phyloP scores from a whole-genome alignment of 2,113 vertebrate species.

The Tiliqua scincoides region DNA sequence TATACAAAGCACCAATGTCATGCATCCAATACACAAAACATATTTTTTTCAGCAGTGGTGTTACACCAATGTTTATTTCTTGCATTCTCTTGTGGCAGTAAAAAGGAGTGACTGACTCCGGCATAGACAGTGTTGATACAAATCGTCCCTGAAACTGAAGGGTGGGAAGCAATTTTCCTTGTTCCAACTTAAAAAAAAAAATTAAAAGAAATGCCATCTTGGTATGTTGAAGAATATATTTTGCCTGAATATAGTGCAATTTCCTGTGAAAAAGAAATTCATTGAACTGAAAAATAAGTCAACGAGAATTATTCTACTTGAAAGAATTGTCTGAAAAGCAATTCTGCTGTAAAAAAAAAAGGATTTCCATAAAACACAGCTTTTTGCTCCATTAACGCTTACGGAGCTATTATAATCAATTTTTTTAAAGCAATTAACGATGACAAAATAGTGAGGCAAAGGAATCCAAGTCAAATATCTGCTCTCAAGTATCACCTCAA shows the following conservation, averaged over 20 bases:
- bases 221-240: constrained; percentile 21
- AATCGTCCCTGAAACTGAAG: neutral
- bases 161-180: neutral
- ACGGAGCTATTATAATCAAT: constrained; percentile 24
- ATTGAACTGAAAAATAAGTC: constrained; percentile 40
- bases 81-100: neutral
- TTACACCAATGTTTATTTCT: neutral
- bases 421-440: too few species aligned
- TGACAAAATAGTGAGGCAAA: neutral
- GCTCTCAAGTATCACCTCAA: neutral
- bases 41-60: neutral
- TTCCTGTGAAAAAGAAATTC: constrained; percentile 40
- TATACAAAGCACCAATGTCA: neutral
- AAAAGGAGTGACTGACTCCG: neutral
- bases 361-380: constrained; percentile 11
- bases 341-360: constrained; percentile 20
- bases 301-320: constrained; percentile 35
- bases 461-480: neutral
- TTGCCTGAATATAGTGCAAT: constrained; percentile 24
- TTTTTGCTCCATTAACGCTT: constrained; percentile 36
- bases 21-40: neutral
- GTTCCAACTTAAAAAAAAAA: constrained; percentile 7
- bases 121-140: neutral
- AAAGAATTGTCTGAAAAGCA: constrained; percentile 36
- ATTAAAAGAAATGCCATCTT: neutral